A percentile compares a stretch with the other conserved stretches of the same genome.
These are phyloP conservation scores for Microhierax caerulescens DNA, from an alignment of 2,797 vertebrate genomes.

Conservation along the genomic window DNA sequence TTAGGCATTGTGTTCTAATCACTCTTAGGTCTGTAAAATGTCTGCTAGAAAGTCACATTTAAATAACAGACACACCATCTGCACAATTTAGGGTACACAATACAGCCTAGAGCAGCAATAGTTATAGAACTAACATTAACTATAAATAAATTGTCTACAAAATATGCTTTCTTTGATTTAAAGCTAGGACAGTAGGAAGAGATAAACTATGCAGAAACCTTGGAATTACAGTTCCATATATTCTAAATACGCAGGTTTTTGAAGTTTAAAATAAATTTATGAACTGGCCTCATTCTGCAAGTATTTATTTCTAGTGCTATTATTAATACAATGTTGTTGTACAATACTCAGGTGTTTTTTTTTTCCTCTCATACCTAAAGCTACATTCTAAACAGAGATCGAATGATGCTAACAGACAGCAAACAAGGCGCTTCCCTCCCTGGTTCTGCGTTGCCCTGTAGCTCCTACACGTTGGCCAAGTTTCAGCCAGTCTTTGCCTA, in stretches of 20 bases:
- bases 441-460: background rate
- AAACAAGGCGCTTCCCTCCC: background rate
- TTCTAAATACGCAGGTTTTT: background rate
- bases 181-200: background rate
- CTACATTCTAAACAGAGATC: background rate
- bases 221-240: background rate
- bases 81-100: background rate
- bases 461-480: background rate
- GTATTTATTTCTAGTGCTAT: background rate
- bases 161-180: background rate
- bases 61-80: background rate
- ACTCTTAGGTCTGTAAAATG: background rate
- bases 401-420: background rate
- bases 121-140: background rate
- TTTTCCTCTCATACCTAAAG: background rate
- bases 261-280: background rate
- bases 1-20: background rate
- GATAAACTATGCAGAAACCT: background rate
- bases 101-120: background rate
- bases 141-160: background rate
- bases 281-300: background rate
- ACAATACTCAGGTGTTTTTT: background rate
- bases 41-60: slow-evolving; percentile 24
- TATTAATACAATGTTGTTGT: background rate
- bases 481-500: background rate